Evolutionary conservation across 2,113 vertebrate species (phyloP), one percentile per base, ranked within the genome.

Genomic region (Myotis yumanensis): DNA sequence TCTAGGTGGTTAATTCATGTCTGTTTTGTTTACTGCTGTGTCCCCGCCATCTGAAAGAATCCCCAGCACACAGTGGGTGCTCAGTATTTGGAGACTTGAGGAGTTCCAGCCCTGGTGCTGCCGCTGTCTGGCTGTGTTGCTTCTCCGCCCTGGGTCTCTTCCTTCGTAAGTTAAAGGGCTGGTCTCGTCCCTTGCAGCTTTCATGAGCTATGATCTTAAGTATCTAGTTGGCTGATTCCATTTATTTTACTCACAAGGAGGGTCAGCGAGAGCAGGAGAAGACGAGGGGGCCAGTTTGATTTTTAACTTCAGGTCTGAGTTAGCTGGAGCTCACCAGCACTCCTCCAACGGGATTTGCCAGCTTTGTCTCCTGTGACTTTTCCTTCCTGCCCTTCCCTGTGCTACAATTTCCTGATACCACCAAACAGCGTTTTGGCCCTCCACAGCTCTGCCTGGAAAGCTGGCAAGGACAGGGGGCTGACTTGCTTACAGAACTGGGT

Each of bases 181-280:
- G 92, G 66, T n/a, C n/a, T 72, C 7, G 5, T 64, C 28, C 18
- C 32, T 57, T 81, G 89, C 32, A 71, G 76, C 79, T 79, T 77
- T 72, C 83, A 35, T 81, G 76, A 91, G 86, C 79, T 66, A 37
- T 35, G 25, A 48, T 87, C 68, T 64, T 85, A 68, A 82, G 59
- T 64, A 43, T 68, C 64, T 66, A 83, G 73, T 37, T 96, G 95
- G 68, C 79, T 62, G 64, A 59, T 92, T 93, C 71, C 43, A 9
- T 76, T 89, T 79, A 40, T 90, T 94, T 89, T 91, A 37, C 72
- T 94, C 48, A 57, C 62, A n/a, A 51, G 86, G 37, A 87, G 59
- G 52, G 54, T 71, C 71, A 48, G n/a, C 86, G 83, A 76, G 57
- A 82, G 52, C 69, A 30, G 82, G 77, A 30, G 15, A n/a, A n/a